A percentile compares a stretch with the other conserved stretches of the same genome.
Evolutionary conservation across 2,797 vertebrate species (phyloP).

Genomic region (Schizopygopsis pylzovi): DNA sequence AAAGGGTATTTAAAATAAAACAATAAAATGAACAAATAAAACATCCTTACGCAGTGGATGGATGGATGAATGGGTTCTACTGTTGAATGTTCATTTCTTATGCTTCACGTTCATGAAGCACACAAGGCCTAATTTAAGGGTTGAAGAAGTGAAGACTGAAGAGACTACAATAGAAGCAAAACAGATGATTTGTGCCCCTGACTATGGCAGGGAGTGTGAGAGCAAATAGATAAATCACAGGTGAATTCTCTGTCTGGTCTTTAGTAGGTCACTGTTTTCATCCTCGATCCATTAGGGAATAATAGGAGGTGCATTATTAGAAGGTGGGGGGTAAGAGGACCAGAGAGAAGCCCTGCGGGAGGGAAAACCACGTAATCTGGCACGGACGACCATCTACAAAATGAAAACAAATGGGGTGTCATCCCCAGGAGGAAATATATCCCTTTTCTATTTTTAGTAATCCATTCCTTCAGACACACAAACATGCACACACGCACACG

Average conservation of each 20-base stretch:
- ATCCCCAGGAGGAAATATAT: conserved; percentile 73
- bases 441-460: conserved; percentile 71
- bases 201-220: conserved; percentile 50
- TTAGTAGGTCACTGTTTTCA: conserved; percentile 74
- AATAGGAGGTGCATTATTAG: conserved; percentile 68
- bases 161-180: conserved; percentile 36
- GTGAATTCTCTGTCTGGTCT: conserved; percentile 68
- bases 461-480: conserved; percentile 56
- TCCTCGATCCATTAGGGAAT: conserved; percentile 70
- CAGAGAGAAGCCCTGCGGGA: conserved; percentile 60
- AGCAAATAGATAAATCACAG: conserved; percentile 73
- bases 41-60: background rate
- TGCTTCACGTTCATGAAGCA: background rate
- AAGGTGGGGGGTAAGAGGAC: conserved; percentile 56
- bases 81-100: background rate
- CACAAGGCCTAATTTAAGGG: conserved; percentile 4
- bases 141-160: conserved; percentile 31
- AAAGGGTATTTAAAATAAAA: background rate
- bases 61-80: background rate
- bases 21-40: background rate
- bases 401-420: conserved; percentile 81
- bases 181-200: conserved; percentile 59
- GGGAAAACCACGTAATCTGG: conserved; percentile 63
- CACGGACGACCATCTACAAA: conserved; percentile 73
- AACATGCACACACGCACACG: conserved; percentile 39